Conservation (phyloP, 2,888 invertebrate genomes). For the Aleiodes alternator region DNA sequence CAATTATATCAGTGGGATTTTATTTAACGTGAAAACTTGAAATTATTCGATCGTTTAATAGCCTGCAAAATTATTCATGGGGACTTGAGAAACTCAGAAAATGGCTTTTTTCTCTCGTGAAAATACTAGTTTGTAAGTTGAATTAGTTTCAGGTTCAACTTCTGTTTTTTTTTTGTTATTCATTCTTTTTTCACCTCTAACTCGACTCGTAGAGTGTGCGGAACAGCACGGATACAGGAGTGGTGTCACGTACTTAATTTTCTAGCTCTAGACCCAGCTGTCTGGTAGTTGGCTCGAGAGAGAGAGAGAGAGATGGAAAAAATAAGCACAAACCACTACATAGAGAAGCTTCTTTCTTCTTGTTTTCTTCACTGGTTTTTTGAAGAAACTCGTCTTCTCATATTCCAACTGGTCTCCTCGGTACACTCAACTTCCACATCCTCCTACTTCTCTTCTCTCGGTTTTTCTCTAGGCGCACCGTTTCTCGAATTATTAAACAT, state of each 20-base stretch:
- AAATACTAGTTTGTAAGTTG: slow-evolving; percentile 41
- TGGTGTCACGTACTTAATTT: slow-evolving; percentile 59
- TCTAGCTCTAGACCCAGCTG: slow-evolving; percentile 49
- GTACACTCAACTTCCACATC: slow-evolving; percentile 29
- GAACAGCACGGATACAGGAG: slow-evolving; percentile 20
- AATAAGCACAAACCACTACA: slow-evolving; percentile 41
- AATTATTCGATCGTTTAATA: neutral
- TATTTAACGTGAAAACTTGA: neutral
- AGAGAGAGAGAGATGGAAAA: slow-evolving; percentile 36
- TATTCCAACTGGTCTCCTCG: slow-evolving; percentile 33
- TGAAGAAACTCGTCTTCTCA: slow-evolving; percentile 30
- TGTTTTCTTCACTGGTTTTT: slow-evolving; percentile 21
- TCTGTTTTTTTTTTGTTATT: slow-evolving; percentile 18
- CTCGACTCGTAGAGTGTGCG: neutral
- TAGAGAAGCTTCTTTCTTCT: slow-evolving; percentile 43
- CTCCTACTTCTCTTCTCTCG: slow-evolving; percentile 13
- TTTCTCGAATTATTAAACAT: slow-evolving; percentile 66
- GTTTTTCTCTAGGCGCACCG: slow-evolving; percentile 33
- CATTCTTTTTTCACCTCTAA: slow-evolving; percentile 6
- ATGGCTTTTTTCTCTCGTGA: slow-evolving; percentile 5
- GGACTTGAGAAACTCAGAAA: neutral
- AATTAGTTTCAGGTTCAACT: slow-evolving; percentile 38
- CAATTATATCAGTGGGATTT: neutral
- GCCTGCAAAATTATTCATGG: slow-evolving; percentile 32
- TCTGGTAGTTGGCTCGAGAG: slow-evolving; percentile 25